Base-by-base conservation (phyloP, 2,888 invertebrate genomes). In the Parnassius glacialis region DNA sequence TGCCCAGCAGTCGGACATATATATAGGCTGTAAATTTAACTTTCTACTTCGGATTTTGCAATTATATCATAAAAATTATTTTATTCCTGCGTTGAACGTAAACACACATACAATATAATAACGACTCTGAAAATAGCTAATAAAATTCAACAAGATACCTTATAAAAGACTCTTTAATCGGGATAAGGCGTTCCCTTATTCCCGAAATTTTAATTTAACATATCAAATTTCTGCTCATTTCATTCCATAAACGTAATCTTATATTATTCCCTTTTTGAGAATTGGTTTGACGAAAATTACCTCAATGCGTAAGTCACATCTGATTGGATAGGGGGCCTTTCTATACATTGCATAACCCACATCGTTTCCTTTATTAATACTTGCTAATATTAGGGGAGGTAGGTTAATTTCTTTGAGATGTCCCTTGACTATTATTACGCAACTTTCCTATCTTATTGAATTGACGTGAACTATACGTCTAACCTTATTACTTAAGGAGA, bases 301-400 rank as follows among this genome's bases (percentile, higher is more conserved):
- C 59, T 62, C 55, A 54, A 62, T 55, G 54, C 62, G 62, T 62
- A 59, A 59, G 58, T 59, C 58, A 54, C 12, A 44, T 42, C 53
- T 59, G 62, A 62, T 62, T 62, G 55, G 58, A 55, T 55, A 16
- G 52, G 62, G 62, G 59, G 20, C 20, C 52, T 43, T 43, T 51
- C 52, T 53, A 57, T 67, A 62, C 62, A 66, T 68, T 65, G 66
- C 67, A 66, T 67, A 62, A 73, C 72, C 66, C 68, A 73, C 77
- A 78, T 76, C 75, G 74, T 74, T 74, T 73, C 74, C 68, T 75
- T 74, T 79, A 79, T 80, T 83, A 83, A 84, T 84, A 76, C 76
- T 70, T 68, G 56, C 73, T 73, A 73, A 80, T 80, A 81, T 76
- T 72, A 72, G 78, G 83, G 81, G 80, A 72, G 70, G 68, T 68